phyloP scores from a whole-genome alignment of 2,113 vertebrate genomes.

The Falco punctatus region DNA sequence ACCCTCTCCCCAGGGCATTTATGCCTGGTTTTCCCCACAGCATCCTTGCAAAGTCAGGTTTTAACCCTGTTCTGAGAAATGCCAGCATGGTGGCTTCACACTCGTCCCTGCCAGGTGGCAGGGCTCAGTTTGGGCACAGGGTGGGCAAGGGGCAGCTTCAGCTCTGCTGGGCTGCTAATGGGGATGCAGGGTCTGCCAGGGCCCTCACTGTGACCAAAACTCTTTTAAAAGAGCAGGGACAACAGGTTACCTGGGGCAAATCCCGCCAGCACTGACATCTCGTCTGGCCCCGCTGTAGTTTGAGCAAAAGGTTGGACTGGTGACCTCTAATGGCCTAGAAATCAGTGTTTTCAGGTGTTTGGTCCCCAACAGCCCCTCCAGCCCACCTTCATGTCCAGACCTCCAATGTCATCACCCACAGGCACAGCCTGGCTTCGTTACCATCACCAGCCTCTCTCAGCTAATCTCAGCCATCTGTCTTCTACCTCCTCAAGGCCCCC shows the following conservation, averaged over 20 bases:
- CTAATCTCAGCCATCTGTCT: not conserved
- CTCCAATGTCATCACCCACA: accelerated
- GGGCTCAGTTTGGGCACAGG: not conserved
- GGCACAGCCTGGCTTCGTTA: not conserved
- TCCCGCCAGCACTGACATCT: not conserved
- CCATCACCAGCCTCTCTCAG: not conserved
- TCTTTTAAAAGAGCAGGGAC: not conserved
- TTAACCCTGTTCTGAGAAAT: not conserved
- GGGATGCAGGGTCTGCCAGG: not conserved
- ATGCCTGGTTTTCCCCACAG: not conserved
- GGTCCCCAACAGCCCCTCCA: not conserved
- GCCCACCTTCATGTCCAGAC: not conserved
- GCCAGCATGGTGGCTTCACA: accelerated
- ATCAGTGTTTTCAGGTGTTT: not conserved
- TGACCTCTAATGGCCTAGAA: not conserved
- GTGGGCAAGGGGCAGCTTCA: accelerated
- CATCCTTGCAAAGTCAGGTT: not conserved
- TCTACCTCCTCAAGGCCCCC: not conserved
- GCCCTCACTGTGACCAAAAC: not conserved
- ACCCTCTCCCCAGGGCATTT: not conserved
- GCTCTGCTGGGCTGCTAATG: not conserved
- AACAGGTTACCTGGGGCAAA: not conserved
- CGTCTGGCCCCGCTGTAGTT: not conserved
- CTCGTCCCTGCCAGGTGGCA: no score
- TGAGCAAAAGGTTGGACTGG: not conserved